Percentiles rank a stretch among this genome's conserved stretches.
phyloP scores from a whole-genome alignment of 2,797 vertebrate genomes.

The Acestrorhynchus altus region DNA sequence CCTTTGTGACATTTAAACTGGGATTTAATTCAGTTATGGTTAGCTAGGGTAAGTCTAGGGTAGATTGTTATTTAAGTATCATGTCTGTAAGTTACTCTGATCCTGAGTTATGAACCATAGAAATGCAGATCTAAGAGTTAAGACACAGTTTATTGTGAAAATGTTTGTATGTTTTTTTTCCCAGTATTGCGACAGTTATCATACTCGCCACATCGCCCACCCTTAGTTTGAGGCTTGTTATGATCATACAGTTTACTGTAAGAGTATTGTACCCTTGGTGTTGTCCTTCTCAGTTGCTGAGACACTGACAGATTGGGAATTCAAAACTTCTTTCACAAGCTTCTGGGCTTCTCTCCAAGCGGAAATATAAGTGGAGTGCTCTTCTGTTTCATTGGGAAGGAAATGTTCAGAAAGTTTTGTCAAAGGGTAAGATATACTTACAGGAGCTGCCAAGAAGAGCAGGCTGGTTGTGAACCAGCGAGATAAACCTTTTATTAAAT shows the following conservation, averaged over 20 bases:
- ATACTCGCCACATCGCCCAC: not conserved
- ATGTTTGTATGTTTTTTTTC: too few relatives aligned
- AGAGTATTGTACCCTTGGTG: conserved; percentile 14
- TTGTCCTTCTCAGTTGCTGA: conserved; percentile 1
- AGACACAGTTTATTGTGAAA: too few relatives aligned
- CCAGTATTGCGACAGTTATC: too few relatives aligned
- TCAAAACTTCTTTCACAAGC: conserved; percentile 69
- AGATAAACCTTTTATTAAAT: conserved; percentile 20
- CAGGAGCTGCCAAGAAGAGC: conserved; percentile 10
- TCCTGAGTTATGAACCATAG: too few relatives aligned
- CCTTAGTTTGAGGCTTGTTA: not conserved
- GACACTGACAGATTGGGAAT: conserved; percentile 50
- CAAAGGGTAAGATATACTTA: conserved; percentile 7
- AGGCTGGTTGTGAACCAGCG: conserved; percentile 25
- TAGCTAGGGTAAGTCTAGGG: too few relatives aligned
- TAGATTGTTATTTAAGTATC: too few relatives aligned
- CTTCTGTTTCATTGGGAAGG: conserved; percentile 27
- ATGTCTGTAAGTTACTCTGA: too few relatives aligned
- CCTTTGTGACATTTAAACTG: too few relatives aligned
- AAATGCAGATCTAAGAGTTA: too few relatives aligned
- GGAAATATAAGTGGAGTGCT: conserved; percentile 48
- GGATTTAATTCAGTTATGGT: too few relatives aligned
- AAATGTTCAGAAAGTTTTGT: conserved; percentile 14
- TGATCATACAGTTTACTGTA: conserved; percentile 3
- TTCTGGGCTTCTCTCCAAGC: conserved; percentile 77